Evolutionary conservation across 2,888 invertebrate genomes (phyloP).

Genomic region (Amblyteles armatorius): DNA sequence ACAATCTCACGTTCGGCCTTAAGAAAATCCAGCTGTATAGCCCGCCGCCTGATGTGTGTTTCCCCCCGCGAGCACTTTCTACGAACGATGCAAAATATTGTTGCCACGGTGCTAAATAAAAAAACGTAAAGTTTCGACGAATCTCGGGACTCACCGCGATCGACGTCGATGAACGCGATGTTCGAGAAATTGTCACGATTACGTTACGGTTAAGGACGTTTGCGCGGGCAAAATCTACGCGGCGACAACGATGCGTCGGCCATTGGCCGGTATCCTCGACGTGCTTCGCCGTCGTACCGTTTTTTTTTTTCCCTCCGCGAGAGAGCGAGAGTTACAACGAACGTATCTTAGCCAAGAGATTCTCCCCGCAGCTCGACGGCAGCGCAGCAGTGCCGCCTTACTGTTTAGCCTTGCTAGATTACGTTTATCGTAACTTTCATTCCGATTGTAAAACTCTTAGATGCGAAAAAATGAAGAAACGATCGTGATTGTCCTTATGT

Average conservation of each 20-base stretch:
- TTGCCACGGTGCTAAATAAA: conserved; percentile 4
- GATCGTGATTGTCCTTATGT: neutral
- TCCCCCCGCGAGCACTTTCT: neutral
- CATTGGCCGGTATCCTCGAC: conserved; percentile 68
- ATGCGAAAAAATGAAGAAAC: conserved; percentile 5
- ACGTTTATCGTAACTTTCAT: conserved; percentile 32
- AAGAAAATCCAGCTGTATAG: neutral
- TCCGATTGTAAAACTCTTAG: conserved; percentile 7
- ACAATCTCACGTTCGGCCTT: neutral
- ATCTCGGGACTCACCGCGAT: conserved; percentile 49
- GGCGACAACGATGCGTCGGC: conserved; percentile 74
- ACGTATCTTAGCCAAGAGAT: neutral
- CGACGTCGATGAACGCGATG: conserved; percentile 42
- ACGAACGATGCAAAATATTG: neutral
- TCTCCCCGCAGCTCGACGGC: too few species aligned
- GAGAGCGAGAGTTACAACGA: conserved; percentile 29
- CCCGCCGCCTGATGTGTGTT: conserved; percentile 13
- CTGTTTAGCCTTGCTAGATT: conserved; percentile 14
- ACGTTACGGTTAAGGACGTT: conserved; percentile 73
- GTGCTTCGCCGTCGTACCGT: conserved; percentile 23
- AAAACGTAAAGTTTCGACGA: conserved; percentile 16
- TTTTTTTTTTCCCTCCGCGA: neutral
- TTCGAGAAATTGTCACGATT: conserved; percentile 71
- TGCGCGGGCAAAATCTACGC: conserved; percentile 82
- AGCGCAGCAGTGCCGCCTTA: neutral